A percentile compares a stretch with the other conserved stretches of the same genome.
phyloP scores from a whole-genome alignment of 1,140 invertebrate species.

The Brachystomella parvula region DNA sequence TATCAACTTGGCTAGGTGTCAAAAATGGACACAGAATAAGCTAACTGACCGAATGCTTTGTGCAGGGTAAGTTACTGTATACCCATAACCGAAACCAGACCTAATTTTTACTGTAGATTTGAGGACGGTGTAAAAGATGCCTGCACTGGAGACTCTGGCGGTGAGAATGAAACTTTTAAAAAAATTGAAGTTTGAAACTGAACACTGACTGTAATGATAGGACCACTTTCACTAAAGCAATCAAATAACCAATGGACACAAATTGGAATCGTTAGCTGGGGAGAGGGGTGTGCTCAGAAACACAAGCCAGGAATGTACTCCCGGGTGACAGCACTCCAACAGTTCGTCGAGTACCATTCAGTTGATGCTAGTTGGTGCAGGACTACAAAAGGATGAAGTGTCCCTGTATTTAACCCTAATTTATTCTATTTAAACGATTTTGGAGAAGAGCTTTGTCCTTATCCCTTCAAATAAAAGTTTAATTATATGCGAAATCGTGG shows the following conservation, averaged over 20 bases:
- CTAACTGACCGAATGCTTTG: constrained; percentile 20
- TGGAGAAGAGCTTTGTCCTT: background rate
- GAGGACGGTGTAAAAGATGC: no score
- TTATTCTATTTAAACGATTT: background rate
- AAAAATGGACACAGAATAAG: background rate
- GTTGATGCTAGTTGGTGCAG: background rate
- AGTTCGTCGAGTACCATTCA: background rate
- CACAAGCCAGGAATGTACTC: background rate
- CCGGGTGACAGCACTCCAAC: background rate
- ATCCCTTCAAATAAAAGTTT: background rate
- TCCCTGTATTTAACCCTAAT: background rate
- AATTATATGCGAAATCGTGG: background rate
- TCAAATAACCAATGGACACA: no score
- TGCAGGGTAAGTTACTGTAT: constrained; percentile 11
- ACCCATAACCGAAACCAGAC: no score
- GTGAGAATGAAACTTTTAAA: background rate
- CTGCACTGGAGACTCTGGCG: background rate
- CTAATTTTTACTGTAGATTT: no score
- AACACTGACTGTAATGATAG: background rate
- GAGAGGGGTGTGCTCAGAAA: background rate
- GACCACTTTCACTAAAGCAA: no score
- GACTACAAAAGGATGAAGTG: background rate
- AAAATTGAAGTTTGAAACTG: background rate
- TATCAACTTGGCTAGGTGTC: background rate
- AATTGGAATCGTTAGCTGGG: no score